Evolutionary conservation across 92 coral and sea anemone species (phyloP), one percentile per base, ranked within the genome.

Genomic region (Paragorgia papillata): DNA sequence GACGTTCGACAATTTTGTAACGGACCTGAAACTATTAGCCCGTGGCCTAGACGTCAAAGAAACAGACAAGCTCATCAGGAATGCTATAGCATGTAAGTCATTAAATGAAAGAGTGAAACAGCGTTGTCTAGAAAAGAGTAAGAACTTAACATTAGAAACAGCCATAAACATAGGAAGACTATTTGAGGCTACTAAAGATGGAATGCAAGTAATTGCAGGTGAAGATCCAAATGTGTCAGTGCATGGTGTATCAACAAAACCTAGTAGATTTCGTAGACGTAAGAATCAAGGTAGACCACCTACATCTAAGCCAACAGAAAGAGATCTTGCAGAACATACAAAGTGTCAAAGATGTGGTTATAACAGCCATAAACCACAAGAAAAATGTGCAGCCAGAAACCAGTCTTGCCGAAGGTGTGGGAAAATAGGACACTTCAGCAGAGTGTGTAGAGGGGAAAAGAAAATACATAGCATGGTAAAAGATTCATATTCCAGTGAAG

Each of bases 61-160:
- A 44, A 57, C 64, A 53, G 78, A 69, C n/a, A 80, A 85, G 18
- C 50, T 84, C 9, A 76, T 80, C 32, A 51, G 85, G 3, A 87
- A 87, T 54, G 88, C 85, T 21, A 82, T 82, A 34, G 83, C 82
- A 13, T 83, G 80, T 46, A 83, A 75, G 55, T 87, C 83, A 0
- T 30, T 56, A 15, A 75, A 79, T 32, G 83, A 87, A 57, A 55
- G 83, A 59, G 91, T 87, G 18, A 34, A 82, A 37, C 10, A 37
- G 43, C 43, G 10, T 37, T 37, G 43, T 37, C 43, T 37, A 10
- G 43, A 37, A 10, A 37, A 37, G 49, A 77, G 80, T 29, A 41
- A 62, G 66, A 55, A 68, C 41, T 43, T 82, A 19, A 82, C 82
- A 46, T 75, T 83, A 4, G 87, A 83, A 3, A 39, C 56, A 69